A percentile compares a stretch with the other conserved stretches of the same genome.
Conservation (phyloP, 2,113 vertebrate genomes). For the Paramormyrops kingsleyae region DNA sequence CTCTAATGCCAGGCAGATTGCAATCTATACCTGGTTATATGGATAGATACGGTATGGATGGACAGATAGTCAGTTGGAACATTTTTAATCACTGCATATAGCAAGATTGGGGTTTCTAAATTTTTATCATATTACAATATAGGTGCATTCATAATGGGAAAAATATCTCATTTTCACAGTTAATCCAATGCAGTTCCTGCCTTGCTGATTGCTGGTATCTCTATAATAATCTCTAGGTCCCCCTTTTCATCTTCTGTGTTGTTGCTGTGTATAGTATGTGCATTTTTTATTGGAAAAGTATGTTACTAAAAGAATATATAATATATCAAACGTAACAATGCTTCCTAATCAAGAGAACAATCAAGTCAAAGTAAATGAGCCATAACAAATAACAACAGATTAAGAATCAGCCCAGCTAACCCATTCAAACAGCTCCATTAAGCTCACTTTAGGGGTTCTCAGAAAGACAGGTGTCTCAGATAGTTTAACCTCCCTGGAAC, state of each 20-base stretch:
- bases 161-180: not conserved
- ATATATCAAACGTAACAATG: not conserved
- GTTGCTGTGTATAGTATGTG: not conserved
- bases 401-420: not conserved
- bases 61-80: not conserved
- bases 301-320: not conserved
- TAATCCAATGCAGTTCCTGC: not conserved
- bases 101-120: not conserved
- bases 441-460: not conserved
- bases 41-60: not conserved
- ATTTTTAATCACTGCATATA: not conserved
- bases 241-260: constrained; percentile 3
- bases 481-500: not conserved
- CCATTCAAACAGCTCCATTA: not conserved
- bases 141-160: not conserved
- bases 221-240: not conserved
- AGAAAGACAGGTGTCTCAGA: not conserved
- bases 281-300: not conserved
- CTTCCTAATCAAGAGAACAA: not conserved
- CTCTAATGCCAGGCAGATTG: not conserved
- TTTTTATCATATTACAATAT: too few relatives aligned
- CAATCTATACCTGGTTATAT: not conserved
- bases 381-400: not conserved
- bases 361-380: not conserved
- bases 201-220: not conserved